Percentiles rank a stretch among this genome's conserved stretches.
Conservation (phyloP, 2,888 invertebrate species). For the Leptopilina myrica region DNA sequence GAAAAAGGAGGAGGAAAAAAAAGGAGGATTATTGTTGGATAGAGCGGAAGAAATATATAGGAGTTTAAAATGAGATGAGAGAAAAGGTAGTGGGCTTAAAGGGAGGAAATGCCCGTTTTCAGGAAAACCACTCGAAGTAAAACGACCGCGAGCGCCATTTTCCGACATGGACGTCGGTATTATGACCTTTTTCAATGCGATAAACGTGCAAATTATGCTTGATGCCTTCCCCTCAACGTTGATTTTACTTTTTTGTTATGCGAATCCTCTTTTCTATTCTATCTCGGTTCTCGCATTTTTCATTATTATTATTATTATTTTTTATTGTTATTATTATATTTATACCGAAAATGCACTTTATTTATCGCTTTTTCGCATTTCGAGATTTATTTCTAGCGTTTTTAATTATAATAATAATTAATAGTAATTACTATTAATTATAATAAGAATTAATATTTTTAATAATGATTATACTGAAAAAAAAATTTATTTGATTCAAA, state of each 20-base stretch:
- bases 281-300: no score
- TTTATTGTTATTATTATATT: neutral
- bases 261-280: neutral
- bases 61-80: slow-evolving; percentile 30
- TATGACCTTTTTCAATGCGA: slow-evolving; percentile 60
- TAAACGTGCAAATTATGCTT: slow-evolving; percentile 68
- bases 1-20: slow-evolving; percentile 23
- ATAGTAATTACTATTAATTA: no score
- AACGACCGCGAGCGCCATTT: slow-evolving; percentile 52
- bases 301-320: no score
- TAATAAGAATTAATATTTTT: no score
- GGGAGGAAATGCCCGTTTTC: slow-evolving; percentile 40
- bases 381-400: no score
- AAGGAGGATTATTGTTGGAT: slow-evolving; percentile 38
- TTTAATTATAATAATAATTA: no score
- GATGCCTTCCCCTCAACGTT: slow-evolving; percentile 55
- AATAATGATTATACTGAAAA: no score
- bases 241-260: neutral
- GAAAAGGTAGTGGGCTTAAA: slow-evolving; percentile 42
- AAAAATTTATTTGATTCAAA: no score
- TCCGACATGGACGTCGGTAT: slow-evolving; percentile 43
- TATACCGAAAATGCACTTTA: no score
- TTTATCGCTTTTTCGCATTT: no score
- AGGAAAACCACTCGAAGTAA: slow-evolving; percentile 56
- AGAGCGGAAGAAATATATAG: slow-evolving; percentile 3